Conservation (phyloP, 2,113 vertebrate genomes). For the Pseudorhombus dupliciocellatus region DNA sequence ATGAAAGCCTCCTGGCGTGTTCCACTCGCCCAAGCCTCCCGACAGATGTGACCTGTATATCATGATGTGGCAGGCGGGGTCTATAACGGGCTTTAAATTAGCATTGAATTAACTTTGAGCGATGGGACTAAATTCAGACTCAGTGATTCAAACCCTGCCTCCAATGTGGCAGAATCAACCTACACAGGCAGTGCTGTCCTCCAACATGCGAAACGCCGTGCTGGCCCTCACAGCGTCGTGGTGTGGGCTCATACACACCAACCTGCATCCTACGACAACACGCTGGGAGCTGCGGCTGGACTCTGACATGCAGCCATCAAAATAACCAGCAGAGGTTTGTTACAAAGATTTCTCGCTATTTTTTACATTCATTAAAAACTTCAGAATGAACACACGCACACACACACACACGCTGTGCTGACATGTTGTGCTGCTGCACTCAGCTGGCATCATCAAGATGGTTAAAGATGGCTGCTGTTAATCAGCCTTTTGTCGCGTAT, state of each 20-base stretch:
- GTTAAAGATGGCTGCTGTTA: too few relatives aligned
- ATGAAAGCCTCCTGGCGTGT: background rate
- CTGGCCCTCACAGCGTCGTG: background rate
- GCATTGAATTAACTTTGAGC: slow-evolving; percentile 10
- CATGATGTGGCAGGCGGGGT: slow-evolving; percentile 9
- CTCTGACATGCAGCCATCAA: too few relatives aligned
- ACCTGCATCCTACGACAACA: background rate
- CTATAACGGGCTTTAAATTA: slow-evolving; percentile 4
- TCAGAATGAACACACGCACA: background rate
- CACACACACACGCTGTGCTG: too few relatives aligned
- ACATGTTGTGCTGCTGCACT: too few relatives aligned
- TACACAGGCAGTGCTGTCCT: background rate
- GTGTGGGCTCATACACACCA: background rate
- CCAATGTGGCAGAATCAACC: background rate
- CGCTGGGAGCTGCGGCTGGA: background rate
- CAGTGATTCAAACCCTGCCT: background rate
- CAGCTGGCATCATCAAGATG: too few relatives aligned
- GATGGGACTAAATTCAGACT: slow-evolving; percentile 12
- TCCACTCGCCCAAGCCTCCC: background rate
- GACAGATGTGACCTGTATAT: slow-evolving; percentile 9
- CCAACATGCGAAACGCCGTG: background rate
- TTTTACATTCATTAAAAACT: background rate
- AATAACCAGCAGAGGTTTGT: background rate
- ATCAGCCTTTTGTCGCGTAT: background rate
- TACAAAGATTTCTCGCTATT: background rate